Evolutionary conservation across 2,113 vertebrate genomes (phyloP).

Genomic region (Cacatua alba): DNA sequence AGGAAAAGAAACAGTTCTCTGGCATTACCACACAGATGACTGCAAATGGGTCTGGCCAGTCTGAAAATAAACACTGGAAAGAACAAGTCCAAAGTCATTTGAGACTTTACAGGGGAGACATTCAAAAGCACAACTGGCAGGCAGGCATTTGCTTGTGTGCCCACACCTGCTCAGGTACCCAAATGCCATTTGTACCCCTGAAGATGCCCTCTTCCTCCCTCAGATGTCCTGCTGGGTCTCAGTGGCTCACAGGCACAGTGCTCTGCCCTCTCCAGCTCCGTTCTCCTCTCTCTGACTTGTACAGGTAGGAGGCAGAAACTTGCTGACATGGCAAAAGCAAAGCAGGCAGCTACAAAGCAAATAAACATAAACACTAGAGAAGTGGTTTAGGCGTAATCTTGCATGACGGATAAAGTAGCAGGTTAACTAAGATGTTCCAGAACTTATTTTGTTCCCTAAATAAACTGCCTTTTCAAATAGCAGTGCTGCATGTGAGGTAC

Average conservation of each 20-base stretch:
- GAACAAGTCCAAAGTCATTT: background rate
- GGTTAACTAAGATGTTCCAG: background rate
- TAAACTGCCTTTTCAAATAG: background rate
- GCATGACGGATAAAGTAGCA: background rate
- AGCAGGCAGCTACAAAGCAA: background rate
- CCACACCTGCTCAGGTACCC: background rate
- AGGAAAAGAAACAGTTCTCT: background rate
- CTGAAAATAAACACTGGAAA: background rate
- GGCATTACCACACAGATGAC: fast-evolving
- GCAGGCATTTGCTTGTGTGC: background rate
- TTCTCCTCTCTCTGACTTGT: background rate
- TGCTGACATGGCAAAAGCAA: background rate
- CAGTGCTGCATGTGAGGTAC: background rate
- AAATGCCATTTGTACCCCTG: background rate
- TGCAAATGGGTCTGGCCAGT: background rate
- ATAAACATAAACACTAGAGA: background rate
- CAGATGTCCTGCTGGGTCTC: background rate
- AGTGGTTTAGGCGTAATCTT: background rate
- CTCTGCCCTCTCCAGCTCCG: background rate
- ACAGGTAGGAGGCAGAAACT: background rate
- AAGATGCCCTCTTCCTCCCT: background rate
- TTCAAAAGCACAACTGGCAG: background rate
- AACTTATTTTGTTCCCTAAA: background rate
- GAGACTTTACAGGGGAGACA: background rate
- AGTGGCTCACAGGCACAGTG: background rate